Percentiles rank a stretch among this genome's conserved stretches.
These are phyloP conservation scores for Mastomys natalensis DNA, from an alignment of 2,113 vertebrate species.

Conservation along the genomic window DNA sequence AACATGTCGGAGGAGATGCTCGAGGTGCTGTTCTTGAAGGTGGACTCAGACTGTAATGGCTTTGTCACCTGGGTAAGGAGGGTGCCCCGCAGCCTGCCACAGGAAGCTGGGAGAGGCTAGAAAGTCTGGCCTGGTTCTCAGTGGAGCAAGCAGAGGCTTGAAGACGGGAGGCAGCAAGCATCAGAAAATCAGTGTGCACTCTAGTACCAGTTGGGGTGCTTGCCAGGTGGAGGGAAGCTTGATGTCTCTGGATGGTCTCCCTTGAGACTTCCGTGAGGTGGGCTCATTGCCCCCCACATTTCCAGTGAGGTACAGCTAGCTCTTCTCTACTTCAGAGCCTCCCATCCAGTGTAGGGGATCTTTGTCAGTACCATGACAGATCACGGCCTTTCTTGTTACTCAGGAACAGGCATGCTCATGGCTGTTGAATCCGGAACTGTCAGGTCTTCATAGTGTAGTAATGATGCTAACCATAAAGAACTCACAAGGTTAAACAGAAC, in stretches of 20 bases:
- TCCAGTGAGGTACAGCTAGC: neutral
- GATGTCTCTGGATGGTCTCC: neutral
- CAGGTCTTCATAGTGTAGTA: neutral
- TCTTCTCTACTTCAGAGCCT: neutral
- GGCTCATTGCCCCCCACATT: neutral
- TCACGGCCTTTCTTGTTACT: neutral
- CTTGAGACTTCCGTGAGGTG: neutral
- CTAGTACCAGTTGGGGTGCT: neutral
- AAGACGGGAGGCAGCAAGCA: neutral
- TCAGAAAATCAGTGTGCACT: neutral
- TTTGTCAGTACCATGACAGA: too few relatives aligned
- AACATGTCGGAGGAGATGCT: conserved; percentile 64
- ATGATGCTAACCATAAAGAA: neutral
- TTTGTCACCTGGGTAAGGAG: conserved; percentile 81
- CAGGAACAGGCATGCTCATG: neutral
- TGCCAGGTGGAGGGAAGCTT: neutral
- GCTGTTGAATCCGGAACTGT: neutral
- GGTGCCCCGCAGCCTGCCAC: neutral
- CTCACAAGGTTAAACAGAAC: neutral
- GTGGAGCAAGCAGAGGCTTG: neutral
- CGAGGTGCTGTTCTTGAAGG: conserved; percentile 79
- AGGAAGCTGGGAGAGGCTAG: neutral
- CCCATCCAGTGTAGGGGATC: neutral
- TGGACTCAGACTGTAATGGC: conserved; percentile 82
- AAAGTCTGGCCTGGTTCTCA: neutral